A percentile compares a stretch with the other conserved stretches of the same genome.
Conservation (phyloP, 2,888 invertebrate species). For the Pandemis cinnamomeana region DNA sequence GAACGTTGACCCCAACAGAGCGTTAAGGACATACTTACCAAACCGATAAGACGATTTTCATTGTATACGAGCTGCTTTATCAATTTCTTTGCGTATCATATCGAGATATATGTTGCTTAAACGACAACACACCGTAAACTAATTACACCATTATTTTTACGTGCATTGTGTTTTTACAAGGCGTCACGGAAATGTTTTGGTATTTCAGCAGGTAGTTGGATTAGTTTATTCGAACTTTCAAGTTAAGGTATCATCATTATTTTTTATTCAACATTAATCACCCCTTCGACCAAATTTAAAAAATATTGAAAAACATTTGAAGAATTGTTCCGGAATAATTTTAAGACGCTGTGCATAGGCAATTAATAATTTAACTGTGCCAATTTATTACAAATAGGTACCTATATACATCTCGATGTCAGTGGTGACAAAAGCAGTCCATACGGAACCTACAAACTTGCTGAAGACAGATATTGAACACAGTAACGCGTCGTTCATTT, state of each 20-base stretch:
- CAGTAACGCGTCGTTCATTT: conserved; percentile 72
- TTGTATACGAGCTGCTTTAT: neutral
- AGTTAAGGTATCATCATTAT: no score
- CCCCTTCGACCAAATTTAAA: no score
- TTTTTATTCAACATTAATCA: no score
- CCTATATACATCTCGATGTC: conserved; percentile 77
- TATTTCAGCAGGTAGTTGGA: no score
- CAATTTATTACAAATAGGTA: conserved; percentile 47
- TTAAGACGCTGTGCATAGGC: no score
- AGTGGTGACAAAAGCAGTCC: conserved; percentile 74
- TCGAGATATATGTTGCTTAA: neutral
- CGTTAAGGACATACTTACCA: neutral
- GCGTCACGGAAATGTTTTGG: no score
- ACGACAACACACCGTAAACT: neutral
- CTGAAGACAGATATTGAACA: conserved; percentile 74
- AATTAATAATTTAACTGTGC: no score
- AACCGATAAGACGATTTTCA: neutral
- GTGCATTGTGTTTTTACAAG: no score
- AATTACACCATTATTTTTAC: neutral
- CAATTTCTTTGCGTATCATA: neutral
- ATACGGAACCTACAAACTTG: conserved; percentile 73
- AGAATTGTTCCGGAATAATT: no score
- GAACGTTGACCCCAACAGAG: neutral
- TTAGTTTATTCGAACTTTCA: no score
- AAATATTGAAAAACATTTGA: no score